phyloP scores from a whole-genome alignment of 2,797 vertebrate genomes.

The Oceanodroma leucorhoa region DNA sequence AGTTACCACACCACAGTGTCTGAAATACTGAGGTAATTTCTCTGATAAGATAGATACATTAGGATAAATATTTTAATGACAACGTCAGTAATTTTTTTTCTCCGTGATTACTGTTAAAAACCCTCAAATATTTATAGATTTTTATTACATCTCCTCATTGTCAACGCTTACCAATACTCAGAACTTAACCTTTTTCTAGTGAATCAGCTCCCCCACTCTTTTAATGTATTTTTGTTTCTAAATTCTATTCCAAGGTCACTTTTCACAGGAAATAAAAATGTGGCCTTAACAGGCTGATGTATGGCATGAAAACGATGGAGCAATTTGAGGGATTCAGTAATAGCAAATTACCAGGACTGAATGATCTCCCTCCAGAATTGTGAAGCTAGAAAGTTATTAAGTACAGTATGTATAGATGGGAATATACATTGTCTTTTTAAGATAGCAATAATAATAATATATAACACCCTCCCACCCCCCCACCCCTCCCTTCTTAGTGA shows the following conservation, averaged over 20 bases:
- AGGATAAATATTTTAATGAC: background rate
- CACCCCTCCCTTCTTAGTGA: background rate
- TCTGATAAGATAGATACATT: background rate
- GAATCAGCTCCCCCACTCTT: background rate
- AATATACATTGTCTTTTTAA: background rate
- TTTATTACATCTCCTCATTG: background rate
- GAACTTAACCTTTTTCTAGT: background rate
- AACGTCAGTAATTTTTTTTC: background rate
- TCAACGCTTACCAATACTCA: background rate
- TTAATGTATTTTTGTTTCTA: background rate
- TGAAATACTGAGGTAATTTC: background rate
- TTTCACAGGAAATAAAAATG: constrained; percentile 7
- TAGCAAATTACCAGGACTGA: background rate
- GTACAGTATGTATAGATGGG: background rate
- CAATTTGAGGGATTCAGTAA: background rate
- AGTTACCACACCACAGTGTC: background rate
- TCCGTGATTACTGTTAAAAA: background rate
- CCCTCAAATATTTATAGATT: background rate
- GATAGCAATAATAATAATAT: background rate
- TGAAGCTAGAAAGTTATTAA: background rate
- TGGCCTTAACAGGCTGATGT: background rate
- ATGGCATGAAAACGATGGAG: background rate
- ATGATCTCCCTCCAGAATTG: background rate
- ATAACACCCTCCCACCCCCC: rapidly evolving
- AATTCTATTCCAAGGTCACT: background rate